phyloP scores from a whole-genome alignment of 2,888 invertebrate genomes.

The Apodemia zela region DNA sequence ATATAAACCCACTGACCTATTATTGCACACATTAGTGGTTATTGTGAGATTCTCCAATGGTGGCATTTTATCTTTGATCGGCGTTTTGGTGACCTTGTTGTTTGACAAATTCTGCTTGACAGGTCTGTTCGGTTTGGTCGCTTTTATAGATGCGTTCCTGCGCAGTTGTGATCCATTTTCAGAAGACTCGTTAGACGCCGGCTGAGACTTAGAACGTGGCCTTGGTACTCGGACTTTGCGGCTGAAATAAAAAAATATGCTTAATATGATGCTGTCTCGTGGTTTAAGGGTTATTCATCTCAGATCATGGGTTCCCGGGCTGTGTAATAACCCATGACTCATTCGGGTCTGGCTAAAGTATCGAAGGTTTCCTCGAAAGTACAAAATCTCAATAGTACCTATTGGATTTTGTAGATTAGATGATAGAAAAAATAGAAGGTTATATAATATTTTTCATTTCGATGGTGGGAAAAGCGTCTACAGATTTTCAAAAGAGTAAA shows the following conservation, averaged over 20 bases:
- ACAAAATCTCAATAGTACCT: too few relatives aligned
- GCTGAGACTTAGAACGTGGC: constrained; percentile 66
- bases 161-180: constrained; percentile 51
- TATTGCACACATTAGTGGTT: constrained; percentile 48
- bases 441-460: too few relatives aligned
- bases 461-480: too few relatives aligned
- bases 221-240: constrained; percentile 47
- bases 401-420: too few relatives aligned
- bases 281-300: too few relatives aligned
- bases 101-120: constrained; percentile 34
- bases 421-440: too few relatives aligned
- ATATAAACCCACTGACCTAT: constrained; percentile 46
- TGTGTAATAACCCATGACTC: too few relatives aligned
- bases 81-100: constrained; percentile 33
- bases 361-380: too few relatives aligned
- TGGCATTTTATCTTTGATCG: constrained; percentile 41
- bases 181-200: constrained; percentile 53
- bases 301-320: too few relatives aligned
- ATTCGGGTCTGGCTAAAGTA: too few relatives aligned
- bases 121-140: constrained; percentile 39
- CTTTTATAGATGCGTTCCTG: constrained; percentile 56
- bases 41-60: constrained; percentile 64
- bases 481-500: too few relatives aligned
- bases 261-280: too few relatives aligned
- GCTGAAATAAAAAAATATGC: constrained; percentile 29